These are phyloP conservation scores for Anarsia innoxiella DNA, from an alignment of 2,888 invertebrate genomes.

Conservation along the genomic window DNA sequence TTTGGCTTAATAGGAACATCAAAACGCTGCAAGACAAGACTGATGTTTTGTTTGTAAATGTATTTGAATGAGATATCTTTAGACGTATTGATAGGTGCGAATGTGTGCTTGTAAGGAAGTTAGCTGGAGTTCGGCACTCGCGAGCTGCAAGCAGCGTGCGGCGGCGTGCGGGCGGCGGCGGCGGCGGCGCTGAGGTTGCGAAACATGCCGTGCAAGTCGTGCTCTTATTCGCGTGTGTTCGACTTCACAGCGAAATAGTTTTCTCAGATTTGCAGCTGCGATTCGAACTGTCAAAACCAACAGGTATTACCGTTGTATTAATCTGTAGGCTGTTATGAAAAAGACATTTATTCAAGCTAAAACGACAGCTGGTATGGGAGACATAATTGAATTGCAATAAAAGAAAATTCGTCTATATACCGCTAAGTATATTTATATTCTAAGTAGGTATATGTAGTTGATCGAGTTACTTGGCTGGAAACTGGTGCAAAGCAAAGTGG, in stretches of 20 bases:
- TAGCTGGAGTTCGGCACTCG: conserved; percentile 4
- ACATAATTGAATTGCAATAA: too few species aligned
- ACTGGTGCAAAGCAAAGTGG: conserved; percentile 69
- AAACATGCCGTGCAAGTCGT: background rate
- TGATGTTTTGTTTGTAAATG: too few species aligned
- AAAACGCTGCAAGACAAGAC: too few species aligned
- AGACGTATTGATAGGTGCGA: too few species aligned
- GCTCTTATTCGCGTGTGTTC: conserved; percentile 9
- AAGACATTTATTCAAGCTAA: too few species aligned
- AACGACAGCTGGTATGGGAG: too few species aligned
- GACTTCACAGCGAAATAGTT: conserved; percentile 7
- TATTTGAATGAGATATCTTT: too few species aligned
- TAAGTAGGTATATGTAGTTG: conserved; percentile 40
- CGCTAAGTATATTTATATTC: conserved; percentile 5
- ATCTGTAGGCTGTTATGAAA: too few species aligned
- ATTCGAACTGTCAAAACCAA: too few species aligned
- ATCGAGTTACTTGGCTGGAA: conserved; percentile 48
- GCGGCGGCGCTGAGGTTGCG: background rate
- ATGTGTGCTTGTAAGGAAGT: conserved; percentile 3
- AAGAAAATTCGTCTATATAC: conserved; percentile 1
- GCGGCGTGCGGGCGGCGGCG: background rate
- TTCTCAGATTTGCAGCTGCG: too few species aligned
- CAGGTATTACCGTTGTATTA: too few species aligned
- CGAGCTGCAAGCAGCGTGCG: background rate
- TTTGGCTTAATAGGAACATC: too few species aligned